phyloP scores from a whole-genome alignment of 2,797 vertebrate genomes.

The Danio jaintianensis region DNA sequence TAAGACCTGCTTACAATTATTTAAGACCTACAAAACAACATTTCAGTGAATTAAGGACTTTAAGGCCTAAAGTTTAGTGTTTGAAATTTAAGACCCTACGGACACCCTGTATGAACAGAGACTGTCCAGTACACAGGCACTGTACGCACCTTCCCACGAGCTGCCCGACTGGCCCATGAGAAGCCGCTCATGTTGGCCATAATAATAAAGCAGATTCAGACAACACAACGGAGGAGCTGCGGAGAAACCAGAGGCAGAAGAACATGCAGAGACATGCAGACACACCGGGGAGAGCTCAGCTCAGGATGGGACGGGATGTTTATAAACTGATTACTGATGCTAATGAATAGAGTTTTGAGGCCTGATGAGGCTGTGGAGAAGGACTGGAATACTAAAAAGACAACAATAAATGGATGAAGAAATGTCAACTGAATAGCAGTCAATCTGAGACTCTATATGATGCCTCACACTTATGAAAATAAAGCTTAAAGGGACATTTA shows the following conservation, averaged over 20 bases:
- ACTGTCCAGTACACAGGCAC: conserved; percentile 23
- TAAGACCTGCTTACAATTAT: too few species aligned
- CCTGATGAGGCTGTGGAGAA: conserved; percentile 13
- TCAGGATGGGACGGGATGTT: neutral
- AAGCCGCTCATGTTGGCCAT: conserved; percentile 62
- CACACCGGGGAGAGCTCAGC: neutral
- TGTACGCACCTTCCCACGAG: conserved; percentile 66
- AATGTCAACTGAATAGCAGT: too few species aligned
- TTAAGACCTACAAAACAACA: too few species aligned
- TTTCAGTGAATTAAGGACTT: too few species aligned
- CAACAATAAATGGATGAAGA: too few species aligned
- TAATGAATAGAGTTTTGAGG: neutral
- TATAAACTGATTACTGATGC: conserved; percentile 10
- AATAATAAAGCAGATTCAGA: conserved; percentile 68
- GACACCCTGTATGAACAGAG: neutral
- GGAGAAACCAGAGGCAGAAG: conserved; percentile 60
- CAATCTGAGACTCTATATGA: too few species aligned
- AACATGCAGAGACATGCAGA: conserved; percentile 53
- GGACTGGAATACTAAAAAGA: neutral
- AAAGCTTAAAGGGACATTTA: too few species aligned
- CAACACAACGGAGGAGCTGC: conserved; percentile 66
- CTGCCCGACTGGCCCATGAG: conserved; percentile 62
- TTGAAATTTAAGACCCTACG: too few species aligned
- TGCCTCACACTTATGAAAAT: too few species aligned
- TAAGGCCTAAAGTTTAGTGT: too few species aligned